A percentile compares a stretch with the other conserved stretches of the same genome.
Evolutionary conservation across 2,113 vertebrate species (phyloP).

Genomic region (Sturnira hondurensis): DNA sequence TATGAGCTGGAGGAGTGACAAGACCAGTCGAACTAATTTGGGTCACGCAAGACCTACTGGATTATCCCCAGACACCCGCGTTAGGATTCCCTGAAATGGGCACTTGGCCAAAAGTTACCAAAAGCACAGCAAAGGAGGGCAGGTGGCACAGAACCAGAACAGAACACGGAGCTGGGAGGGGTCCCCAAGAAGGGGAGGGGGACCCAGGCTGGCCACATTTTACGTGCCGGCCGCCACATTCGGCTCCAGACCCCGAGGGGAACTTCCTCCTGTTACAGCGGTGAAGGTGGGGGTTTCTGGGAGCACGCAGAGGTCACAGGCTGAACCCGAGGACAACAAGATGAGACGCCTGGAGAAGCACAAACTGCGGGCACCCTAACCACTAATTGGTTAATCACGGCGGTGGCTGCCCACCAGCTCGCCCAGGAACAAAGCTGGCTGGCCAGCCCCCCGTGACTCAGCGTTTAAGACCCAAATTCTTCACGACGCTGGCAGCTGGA

Average conservation of each 20-base stretch:
- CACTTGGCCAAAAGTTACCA: not conserved
- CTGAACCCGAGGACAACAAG: not conserved
- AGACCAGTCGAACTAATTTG: not conserved
- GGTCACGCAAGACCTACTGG: not conserved
- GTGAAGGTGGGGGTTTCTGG: not conserved
- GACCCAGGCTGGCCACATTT: rapidly evolving
- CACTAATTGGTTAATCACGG: constrained; percentile 31
- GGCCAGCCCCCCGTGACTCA: not conserved
- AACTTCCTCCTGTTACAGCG: not conserved
- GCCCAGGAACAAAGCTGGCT: not conserved
- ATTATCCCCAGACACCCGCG: not conserved
- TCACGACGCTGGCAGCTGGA: not conserved
- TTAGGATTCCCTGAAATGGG: not conserved
- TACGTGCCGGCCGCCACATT: not conserved
- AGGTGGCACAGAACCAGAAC: not conserved
- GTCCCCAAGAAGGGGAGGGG: not conserved
- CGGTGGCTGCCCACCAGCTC: not conserved
- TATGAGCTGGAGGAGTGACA: not conserved
- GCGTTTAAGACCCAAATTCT: not conserved
- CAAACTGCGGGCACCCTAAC: not conserved
- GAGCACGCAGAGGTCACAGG: not conserved
- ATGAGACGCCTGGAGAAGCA: not conserved
- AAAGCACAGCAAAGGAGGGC: not conserved
- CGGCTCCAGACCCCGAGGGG: not conserved
- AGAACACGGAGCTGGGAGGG: not conserved